phyloP scores from a whole-genome alignment of 1,140 invertebrate genomes.

The Drosophila asahinai region DNA sequence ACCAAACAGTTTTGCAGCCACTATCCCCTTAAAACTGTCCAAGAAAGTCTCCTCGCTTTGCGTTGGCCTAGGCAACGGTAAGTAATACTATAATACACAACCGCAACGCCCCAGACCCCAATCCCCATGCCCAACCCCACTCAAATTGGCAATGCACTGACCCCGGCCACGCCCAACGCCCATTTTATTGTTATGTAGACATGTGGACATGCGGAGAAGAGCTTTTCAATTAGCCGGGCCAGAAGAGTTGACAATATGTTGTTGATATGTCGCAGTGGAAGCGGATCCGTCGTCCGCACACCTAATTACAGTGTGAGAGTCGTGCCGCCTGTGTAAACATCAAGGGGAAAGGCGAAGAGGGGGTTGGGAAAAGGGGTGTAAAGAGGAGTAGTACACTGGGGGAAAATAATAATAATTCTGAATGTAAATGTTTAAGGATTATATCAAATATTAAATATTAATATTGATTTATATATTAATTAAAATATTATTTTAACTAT shows the following conservation, averaged over 20 bases:
- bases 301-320: slow-evolving; percentile 74
- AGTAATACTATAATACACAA: slow-evolving; percentile 30
- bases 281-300: slow-evolving; percentile 28
- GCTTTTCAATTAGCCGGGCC: slow-evolving; percentile 60
- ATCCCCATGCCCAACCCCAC: neutral
- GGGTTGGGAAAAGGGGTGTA: neutral
- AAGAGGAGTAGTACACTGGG: slow-evolving; percentile 5
- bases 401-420: neutral
- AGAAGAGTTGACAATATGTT: slow-evolving; percentile 58
- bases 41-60: neutral
- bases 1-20: slow-evolving; percentile 1
- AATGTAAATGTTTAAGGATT: neutral
- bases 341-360: neutral
- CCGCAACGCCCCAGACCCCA: neutral
- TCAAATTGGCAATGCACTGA: slow-evolving; percentile 47
- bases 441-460: neutral
- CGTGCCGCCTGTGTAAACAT: slow-evolving; percentile 76
- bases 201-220: slow-evolving; percentile 40
- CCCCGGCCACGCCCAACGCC: slow-evolving; percentile 41
- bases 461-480: neutral
- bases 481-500: neutral
- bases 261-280: slow-evolving; percentile 45
- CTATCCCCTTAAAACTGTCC: neutral
- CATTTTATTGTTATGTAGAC: slow-evolving; percentile 51
- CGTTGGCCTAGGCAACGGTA: slow-evolving; percentile 36